Conservation (phyloP, 2,797 vertebrate genomes). For the Pteronotus mesoamericanus region DNA sequence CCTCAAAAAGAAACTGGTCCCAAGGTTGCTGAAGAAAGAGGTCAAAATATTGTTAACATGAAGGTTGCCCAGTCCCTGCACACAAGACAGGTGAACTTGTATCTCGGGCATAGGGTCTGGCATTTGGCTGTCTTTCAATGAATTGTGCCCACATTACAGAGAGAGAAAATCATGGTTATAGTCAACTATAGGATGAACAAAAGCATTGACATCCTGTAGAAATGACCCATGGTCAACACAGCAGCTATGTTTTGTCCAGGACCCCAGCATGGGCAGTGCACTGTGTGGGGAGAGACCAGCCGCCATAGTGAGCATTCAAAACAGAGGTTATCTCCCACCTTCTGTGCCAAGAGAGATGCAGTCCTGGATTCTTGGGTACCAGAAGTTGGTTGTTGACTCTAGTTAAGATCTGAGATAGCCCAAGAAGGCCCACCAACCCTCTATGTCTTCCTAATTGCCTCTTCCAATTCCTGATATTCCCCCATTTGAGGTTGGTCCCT, state of each 20-base stretch:
- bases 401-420: background rate
- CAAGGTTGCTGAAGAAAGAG: background rate
- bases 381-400: background rate
- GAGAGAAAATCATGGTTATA: background rate
- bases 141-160: background rate
- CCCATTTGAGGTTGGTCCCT: background rate
- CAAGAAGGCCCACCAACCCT: background rate
- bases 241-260: background rate
- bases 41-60: background rate
- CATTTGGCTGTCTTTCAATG: background rate
- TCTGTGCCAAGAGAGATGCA: background rate
- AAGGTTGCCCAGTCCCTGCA: background rate
- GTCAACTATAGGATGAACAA: background rate
- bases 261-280: fast-evolving
- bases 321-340: background rate
- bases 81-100: too few species aligned
- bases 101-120: background rate
- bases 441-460: background rate
- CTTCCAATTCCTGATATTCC: background rate
- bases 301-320: background rate
- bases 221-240: background rate
- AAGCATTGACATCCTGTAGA: background rate
- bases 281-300: background rate
- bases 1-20: background rate
- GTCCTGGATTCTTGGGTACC: background rate